phyloP scores from a whole-genome alignment of 2,113 vertebrate species.

The Acrocephalus kingi region DNA sequence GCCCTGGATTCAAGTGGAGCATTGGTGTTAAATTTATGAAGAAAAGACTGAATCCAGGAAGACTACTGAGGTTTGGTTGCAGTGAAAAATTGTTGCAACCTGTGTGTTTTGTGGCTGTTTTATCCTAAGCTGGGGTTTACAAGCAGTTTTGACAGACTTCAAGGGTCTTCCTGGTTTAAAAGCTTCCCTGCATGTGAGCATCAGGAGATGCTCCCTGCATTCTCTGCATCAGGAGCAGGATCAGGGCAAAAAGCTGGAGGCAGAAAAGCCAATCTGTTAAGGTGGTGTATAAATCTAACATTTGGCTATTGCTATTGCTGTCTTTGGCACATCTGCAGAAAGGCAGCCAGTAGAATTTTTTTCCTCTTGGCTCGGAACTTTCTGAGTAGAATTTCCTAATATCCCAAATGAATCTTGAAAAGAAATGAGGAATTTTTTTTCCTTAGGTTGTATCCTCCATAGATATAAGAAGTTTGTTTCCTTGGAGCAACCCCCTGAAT shows the following conservation, averaged over 20 bases:
- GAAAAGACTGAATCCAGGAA: neutral
- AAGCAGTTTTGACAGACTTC: neutral
- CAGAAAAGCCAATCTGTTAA: neutral
- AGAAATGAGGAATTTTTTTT: neutral
- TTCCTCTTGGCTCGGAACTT: neutral
- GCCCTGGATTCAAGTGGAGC: neutral
- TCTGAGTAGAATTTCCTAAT: neutral
- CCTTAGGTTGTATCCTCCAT: fast-evolving
- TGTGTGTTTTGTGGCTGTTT: neutral
- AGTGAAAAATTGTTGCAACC: neutral
- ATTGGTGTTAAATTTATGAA: neutral
- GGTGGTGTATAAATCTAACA: neutral
- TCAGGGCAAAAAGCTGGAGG: neutral
- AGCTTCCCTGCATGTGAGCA: neutral
- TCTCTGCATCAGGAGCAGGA: neutral
- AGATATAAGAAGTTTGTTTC: neutral
- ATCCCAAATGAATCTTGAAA: neutral
- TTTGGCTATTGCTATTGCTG: neutral
- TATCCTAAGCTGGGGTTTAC: neutral
- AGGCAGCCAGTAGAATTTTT: neutral
- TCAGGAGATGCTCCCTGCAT: neutral
- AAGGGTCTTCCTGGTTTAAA: neutral
- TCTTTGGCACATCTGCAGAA: neutral
- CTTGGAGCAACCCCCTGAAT: neutral
- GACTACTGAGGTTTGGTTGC: neutral